phyloP scores from a whole-genome alignment of 2,888 invertebrate species.

The Cephus runcator region DNA sequence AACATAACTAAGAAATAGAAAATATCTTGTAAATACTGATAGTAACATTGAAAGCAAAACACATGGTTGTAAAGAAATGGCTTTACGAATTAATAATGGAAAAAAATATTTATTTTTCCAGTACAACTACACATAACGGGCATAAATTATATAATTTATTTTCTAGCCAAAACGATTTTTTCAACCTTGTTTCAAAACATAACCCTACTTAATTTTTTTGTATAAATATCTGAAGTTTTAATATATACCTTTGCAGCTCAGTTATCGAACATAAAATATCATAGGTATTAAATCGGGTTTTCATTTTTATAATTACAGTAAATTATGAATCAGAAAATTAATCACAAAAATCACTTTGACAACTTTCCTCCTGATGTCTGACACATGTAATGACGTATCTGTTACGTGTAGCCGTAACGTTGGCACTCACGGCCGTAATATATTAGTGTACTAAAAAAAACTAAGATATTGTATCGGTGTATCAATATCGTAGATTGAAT shows the following conservation, averaged over 20 bases:
- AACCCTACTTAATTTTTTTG: neutral
- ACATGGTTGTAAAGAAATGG: too few species aligned
- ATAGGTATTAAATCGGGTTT: constrained; percentile 90
- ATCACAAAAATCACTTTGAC: neutral
- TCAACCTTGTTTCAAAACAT: neutral
- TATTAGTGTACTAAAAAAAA: neutral
- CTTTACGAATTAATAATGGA: too few species aligned
- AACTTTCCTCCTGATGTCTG: neutral
- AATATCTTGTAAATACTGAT: constrained; percentile 27
- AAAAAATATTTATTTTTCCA: too few species aligned
- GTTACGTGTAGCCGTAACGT: neutral
- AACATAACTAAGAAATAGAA: neutral
- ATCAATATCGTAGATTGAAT: neutral
- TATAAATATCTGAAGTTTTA: too few species aligned
- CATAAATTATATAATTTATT: too few species aligned
- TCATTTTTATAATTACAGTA: constrained; percentile 73
- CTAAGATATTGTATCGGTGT: neutral
- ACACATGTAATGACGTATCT: constrained; percentile 2
- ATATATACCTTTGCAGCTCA: constrained; percentile 83
- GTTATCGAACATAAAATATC: constrained; percentile 91
- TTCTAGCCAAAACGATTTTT: neutral
- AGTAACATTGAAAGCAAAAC: constrained; percentile 16
- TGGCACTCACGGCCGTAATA: too few species aligned
- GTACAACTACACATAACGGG: too few species aligned
- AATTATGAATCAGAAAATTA: neutral